These are phyloP conservation scores for Mycetomoellerius zeteki DNA, from an alignment of 1,140 invertebrate genomes.

Conservation along the genomic window DNA sequence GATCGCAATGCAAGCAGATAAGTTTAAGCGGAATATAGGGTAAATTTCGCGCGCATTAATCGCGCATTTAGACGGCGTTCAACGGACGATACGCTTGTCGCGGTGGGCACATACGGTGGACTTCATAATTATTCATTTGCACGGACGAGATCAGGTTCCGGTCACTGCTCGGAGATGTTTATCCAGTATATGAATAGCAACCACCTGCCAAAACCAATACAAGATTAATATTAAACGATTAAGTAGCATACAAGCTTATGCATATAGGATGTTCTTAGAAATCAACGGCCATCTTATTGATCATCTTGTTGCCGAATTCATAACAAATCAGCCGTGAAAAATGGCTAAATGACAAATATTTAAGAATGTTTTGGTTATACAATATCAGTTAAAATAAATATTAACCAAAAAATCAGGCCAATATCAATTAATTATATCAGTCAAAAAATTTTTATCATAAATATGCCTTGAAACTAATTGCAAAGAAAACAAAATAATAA, in stretches of 20 bases:
- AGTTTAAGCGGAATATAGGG: constrained; percentile 19
- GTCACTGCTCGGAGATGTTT: constrained; percentile 77
- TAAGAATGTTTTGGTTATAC: too few relatives aligned
- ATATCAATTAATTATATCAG: too few relatives aligned
- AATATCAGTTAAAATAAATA: too few relatives aligned
- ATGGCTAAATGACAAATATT: background rate
- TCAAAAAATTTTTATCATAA: too few relatives aligned
- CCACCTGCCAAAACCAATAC: constrained; percentile 82
- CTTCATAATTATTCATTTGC: constrained; percentile 81
- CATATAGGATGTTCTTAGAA: background rate
- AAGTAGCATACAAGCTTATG: constrained; percentile 76
- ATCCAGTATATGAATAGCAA: constrained; percentile 77
- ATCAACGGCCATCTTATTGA: constrained; percentile 31
- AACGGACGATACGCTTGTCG: constrained; percentile 60
- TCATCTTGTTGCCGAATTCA: background rate
- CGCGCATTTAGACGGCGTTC: constrained; percentile 41
- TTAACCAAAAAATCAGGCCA: too few relatives aligned
- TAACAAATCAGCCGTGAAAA: background rate
- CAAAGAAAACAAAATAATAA: too few relatives aligned
- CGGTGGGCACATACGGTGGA: constrained; percentile 48
- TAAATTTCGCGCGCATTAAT: constrained; percentile 57
- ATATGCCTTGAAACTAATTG: too few relatives aligned
- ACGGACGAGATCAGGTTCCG: constrained; percentile 74
- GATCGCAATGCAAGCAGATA: background rate
- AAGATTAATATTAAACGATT: constrained; percentile 82